Evolutionary conservation across 2,888 invertebrate species (phyloP), one percentile per base, ranked within the genome.

Genomic region (Oxystoma pomonae): DNA sequence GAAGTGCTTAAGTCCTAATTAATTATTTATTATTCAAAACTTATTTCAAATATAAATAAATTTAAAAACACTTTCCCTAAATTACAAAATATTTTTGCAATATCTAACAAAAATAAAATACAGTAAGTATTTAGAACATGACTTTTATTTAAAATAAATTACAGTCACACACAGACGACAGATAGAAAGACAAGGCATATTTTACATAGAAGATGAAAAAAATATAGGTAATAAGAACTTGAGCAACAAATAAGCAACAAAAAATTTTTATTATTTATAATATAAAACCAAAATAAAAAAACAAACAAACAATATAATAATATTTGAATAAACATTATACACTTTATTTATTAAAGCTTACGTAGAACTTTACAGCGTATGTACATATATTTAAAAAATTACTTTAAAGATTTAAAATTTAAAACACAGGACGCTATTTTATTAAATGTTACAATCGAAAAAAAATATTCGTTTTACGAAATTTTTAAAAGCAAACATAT

Each of bases 61-160:
- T n/a, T n/a, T n/a, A n/a, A n/a, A n/a, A n/a, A n/a, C n/a, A n/a
- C n/a, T n/a, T n/a, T n/a, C n/a, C n/a, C n/a, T n/a, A n/a, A n/a
- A n/a, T n/a, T n/a, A n/a, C n/a, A n/a, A n/a, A n/a, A n/a, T n/a
- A n/a, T n/a, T n/a, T n/a, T n/a, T n/a, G n/a, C n/a, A n/a, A n/a
- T n/a, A n/a, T n/a, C n/a, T n/a, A n/a, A n/a, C n/a, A n/a, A n/a
- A n/a, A n/a, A n/a, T n/a, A n/a, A n/a, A n/a, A n/a, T n/a, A n/a
- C n/a, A n/a, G n/a, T n/a, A n/a, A n/a, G n/a, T n/a, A 68, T 65
- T 75, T 71, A 76, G 76, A 78, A 78, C 78, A 78, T 78, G 77
- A 78, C 77, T 80, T 80, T 80, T 80, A 80, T 81, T 35, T 80
- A 80, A 81, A 81, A 81, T 80, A 81, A 81, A 80, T 81, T 81